These are phyloP conservation scores for Alentia gelatinosa DNA, from an alignment of 2,888 invertebrate genomes.

Conservation along the genomic window DNA sequence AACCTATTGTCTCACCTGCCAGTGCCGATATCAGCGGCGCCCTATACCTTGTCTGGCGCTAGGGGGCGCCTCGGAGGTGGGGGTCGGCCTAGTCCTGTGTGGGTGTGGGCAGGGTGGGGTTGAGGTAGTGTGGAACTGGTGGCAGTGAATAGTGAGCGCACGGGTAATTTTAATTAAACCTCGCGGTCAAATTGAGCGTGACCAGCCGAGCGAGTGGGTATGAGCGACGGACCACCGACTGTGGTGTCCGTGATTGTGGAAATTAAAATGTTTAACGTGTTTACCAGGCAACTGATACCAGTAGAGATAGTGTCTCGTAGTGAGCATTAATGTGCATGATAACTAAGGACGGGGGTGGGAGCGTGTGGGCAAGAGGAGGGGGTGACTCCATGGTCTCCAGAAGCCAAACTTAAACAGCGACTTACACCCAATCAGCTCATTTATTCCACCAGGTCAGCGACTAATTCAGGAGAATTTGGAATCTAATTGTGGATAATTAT, in stretches of 20 bases:
- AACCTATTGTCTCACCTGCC: background rate
- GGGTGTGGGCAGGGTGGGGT: too few relatives aligned
- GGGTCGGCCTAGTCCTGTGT: too few relatives aligned
- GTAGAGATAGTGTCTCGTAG: background rate
- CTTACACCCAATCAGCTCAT: background rate
- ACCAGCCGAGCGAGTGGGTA: background rate
- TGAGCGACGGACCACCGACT: too few relatives aligned
- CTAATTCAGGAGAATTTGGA: background rate
- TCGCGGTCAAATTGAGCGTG: background rate
- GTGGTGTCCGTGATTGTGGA: background rate
- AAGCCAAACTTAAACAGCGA: background rate
- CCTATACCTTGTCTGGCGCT: too few relatives aligned
- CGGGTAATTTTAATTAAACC: background rate
- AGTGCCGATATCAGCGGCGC: background rate
- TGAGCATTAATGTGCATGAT: background rate
- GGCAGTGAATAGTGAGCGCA: too few relatives aligned
- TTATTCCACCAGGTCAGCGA: background rate
- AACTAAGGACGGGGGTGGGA: background rate
- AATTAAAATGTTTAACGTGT: constrained; percentile 18
- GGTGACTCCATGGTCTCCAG: too few relatives aligned
- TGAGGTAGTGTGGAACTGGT: too few relatives aligned
- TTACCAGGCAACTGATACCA: background rate
- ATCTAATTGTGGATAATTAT: background rate
- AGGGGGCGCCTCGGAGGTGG: too few relatives aligned
- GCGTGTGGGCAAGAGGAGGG: too few relatives aligned